Evolutionary conservation across 2,888 invertebrate species (phyloP), one percentile per base, ranked within the genome.

Genomic region (Eledone cirrhosa): DNA sequence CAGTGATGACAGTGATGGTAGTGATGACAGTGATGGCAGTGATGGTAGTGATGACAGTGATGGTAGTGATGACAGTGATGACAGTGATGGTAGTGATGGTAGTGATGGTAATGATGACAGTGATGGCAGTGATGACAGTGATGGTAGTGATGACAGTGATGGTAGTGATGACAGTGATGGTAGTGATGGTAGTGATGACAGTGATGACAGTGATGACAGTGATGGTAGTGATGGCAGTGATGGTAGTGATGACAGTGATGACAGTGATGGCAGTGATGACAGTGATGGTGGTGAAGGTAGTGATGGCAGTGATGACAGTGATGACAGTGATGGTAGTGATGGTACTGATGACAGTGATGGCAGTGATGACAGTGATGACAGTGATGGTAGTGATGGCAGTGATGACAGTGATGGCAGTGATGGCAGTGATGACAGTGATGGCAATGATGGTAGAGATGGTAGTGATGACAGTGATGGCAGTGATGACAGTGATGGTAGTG

Each of bases 201-300:
- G n/a, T n/a, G n/a, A n/a, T 59, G 59, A 16, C n/a, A n/a, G n/a
- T 59, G n/a, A n/a, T 59, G 59, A 59, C n/a, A n/a, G n/a, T 59
- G 77, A 24, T 63, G 77, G 13, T 7, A 78, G 78, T 77, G 53
- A 53, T 77, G 65, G 76, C 41, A 78, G 78, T 78, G 65, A 67
- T 78, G 65, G 78, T 48, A 78, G 78, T 78, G 31, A 53, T 78
- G 41, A 41, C 48, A 78, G 78, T 78, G 41, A 41, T 78, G 65
- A 67, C 48, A 78, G 78, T 78, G 65, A 67, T 78, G 41, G 77
- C 41, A 78, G 78, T 78, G 41, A 67, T 47, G 65, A 24, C 19
- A 72, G 72, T 19, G 31, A 27, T 19, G 31, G 74, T 47, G 53
- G 76, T 78, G 22, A 47, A 16, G 48, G 63, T 78, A 22, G 65